Base-by-base conservation (phyloP, 2,113 vertebrate species). In the Miniopterus natalensis region DNA sequence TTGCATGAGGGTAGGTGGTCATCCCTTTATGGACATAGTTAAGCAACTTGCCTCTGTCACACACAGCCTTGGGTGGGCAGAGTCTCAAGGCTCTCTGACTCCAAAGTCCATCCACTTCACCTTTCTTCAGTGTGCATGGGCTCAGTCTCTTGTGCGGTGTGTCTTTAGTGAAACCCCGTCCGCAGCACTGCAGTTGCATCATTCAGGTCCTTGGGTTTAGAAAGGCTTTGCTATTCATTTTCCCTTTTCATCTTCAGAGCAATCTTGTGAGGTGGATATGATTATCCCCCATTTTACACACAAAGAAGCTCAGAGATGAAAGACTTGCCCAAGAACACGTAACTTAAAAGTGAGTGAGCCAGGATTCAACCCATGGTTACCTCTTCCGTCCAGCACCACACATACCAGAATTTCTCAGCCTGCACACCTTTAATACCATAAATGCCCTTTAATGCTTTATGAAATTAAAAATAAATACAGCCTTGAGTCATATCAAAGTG, bases 1-100 rank as follows among this genome's bases (percentile, higher is more conserved):
- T 27, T 53, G 31, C 20, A 0, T 14, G 20, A 55, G 4, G 15
- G 5, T 66, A 12, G 13, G 2, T 7, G 6, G 63, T 63, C 61
- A 55, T 57, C 15, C 36, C 61, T 36, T 61, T 42, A 5, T 55
- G 15, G 70, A 6, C 5, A 18, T 47, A 25, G 63, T 7, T 59
- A 36, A 92, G 88, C 68, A 25, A 5, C 59, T 53, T 77, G 45
- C n/a, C 25, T 49, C 23, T 20, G 31, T 70, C 36, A 36, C n/a
- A 21, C 23, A 29, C 5, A 81, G 40, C 59, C 70, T 65, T 9
- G 40, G 10, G 4, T 21, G 49, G 36, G 20, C 47, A 40, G 8
- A 2, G 0, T 36, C 86, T 91, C 8, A 18, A 63, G 36, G 13
- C 61, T 84, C 47, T 57, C 65, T 45, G 36, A 55, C 65, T 49